Conservation (phyloP, 2,888 invertebrate genomes). For the Megalurothrips usitatus region DNA sequence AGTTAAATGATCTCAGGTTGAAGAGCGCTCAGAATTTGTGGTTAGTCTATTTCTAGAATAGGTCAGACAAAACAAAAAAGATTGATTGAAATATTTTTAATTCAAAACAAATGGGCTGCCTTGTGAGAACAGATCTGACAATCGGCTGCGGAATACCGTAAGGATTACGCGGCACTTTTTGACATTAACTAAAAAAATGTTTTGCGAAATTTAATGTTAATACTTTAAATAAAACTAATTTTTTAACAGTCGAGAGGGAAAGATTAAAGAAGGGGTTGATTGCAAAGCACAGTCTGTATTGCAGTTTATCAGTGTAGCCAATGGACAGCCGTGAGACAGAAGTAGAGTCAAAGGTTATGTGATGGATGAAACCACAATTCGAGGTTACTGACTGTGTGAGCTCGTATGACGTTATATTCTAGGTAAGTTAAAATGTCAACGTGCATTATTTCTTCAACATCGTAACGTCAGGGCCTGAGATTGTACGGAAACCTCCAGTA, state of each 20-base stretch:
- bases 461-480: too few relatives aligned
- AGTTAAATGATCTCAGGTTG: background rate
- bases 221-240: background rate
- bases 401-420: too few relatives aligned
- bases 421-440: too few relatives aligned
- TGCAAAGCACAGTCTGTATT: background rate
- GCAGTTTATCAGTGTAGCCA: background rate
- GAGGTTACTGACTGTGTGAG: too few relatives aligned
- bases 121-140: conserved; percentile 22
- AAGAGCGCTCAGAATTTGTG: conserved; percentile 11
- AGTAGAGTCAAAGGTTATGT: too few relatives aligned
- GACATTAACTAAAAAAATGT: background rate
- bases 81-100: conserved; percentile 5
- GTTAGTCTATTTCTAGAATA: conserved; percentile 13
- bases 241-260: background rate
- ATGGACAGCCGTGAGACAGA: too few relatives aligned
- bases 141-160: conserved; percentile 18
- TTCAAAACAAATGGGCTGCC: background rate
- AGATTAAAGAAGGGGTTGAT: background rate
- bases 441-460: too few relatives aligned
- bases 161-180: background rate
- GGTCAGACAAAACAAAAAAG: conserved; percentile 14
- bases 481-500: too few relatives aligned
- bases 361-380: too few relatives aligned
- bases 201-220: background rate